Percentiles rank a stretch among this genome's conserved stretches.
Evolutionary conservation across 2,888 invertebrate species (phyloP).

Genomic region (Cephus spinipes): DNA sequence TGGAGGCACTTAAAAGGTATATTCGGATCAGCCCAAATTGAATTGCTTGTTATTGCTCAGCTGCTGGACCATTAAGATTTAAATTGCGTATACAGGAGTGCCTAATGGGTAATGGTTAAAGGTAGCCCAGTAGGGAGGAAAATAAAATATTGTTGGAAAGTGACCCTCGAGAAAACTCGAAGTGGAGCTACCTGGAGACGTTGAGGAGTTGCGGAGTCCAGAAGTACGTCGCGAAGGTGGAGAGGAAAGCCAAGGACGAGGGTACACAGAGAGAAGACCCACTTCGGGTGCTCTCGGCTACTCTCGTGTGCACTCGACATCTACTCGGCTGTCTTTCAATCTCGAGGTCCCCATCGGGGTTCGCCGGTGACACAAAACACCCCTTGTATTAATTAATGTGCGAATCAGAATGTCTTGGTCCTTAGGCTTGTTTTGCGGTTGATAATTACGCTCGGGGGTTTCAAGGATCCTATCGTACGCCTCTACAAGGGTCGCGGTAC

Average conservation of each 20-base stretch:
- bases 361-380: conserved; percentile 7
- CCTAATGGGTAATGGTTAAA: not conserved
- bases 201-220: not conserved
- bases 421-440: conserved; percentile 33
- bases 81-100: not conserved
- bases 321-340: too few species aligned
- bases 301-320: not conserved
- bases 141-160: not conserved
- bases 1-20: not conserved
- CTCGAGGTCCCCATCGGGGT: not conserved
- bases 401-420: conserved; percentile 15
- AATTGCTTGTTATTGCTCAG: not conserved
- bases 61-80: not conserved
- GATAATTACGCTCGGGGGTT: conserved; percentile 48
- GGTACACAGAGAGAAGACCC: not conserved
- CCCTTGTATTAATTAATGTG: conserved; percentile 29
- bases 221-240: not conserved
- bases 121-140: not conserved
- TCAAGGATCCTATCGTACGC: conserved; percentile 10
- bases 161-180: not conserved
- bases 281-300: not conserved
- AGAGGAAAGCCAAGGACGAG: not conserved
- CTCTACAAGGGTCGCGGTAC: too few species aligned
- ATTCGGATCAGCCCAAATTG: not conserved
- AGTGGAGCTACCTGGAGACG: not conserved